Evolutionary conservation across 2,113 vertebrate species (phyloP).

Genomic region (Ciconia stormi): DNA sequence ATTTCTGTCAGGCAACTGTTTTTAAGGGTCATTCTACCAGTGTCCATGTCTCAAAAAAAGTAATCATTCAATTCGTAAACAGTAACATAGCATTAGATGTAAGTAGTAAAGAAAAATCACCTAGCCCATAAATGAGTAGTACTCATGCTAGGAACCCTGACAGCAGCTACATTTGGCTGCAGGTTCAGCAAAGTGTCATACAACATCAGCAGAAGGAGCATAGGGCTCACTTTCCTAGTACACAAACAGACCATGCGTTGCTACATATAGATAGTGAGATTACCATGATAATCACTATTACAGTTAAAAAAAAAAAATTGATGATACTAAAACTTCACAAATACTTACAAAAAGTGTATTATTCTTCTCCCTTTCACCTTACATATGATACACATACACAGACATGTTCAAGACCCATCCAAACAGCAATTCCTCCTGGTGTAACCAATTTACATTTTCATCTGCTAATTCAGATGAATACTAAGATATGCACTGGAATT

Average conservation of each 20-base stretch:
- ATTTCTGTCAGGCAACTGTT: neutral
- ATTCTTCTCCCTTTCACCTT: neutral
- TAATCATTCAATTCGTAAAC: neutral
- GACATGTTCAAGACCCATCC: neutral
- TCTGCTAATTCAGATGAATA: neutral
- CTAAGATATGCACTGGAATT: neutral
- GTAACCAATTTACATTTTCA: neutral
- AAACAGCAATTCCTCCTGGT: neutral
- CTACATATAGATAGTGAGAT: neutral
- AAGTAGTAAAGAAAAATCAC: neutral
- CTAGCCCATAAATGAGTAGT: neutral
- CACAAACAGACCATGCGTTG: rapidly evolving
- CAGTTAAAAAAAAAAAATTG: neutral
- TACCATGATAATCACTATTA: neutral
- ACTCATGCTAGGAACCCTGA: neutral
- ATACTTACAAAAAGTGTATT: neutral
- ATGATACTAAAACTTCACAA: neutral
- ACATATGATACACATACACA: rapidly evolving
- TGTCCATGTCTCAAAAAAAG: neutral
- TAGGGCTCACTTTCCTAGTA: neutral
- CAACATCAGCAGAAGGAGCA: neutral
- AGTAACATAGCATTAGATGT: neutral
- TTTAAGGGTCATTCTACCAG: neutral
- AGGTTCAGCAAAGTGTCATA: neutral
- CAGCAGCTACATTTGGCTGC: neutral